phyloP scores from a whole-genome alignment of 2,797 vertebrate genomes.

The Paedocypris micromegethes region DNA sequence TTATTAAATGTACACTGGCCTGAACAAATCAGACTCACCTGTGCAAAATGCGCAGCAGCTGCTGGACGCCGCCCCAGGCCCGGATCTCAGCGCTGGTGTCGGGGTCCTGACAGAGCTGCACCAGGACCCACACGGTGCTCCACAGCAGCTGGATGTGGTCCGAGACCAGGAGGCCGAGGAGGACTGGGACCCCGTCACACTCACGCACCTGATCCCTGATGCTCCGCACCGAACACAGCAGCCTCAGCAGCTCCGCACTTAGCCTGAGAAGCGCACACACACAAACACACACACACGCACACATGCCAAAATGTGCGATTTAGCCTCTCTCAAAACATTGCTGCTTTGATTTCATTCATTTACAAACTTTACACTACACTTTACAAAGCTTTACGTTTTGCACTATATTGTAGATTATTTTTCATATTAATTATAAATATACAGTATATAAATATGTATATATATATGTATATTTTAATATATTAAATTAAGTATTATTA shows the following conservation, averaged over 20 bases:
- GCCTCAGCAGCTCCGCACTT: slow-evolving; percentile 77
- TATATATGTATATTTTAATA: too few relatives aligned
- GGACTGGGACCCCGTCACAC: slow-evolving; percentile 78
- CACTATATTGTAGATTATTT: too few relatives aligned
- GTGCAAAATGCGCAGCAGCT: slow-evolving; percentile 79
- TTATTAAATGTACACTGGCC: too few relatives aligned
- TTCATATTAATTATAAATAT: too few relatives aligned
- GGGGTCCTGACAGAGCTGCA: slow-evolving; percentile 85
- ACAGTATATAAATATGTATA: too few relatives aligned
- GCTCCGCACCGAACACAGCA: slow-evolving; percentile 73
- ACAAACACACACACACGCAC: not conserved
- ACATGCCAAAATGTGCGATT: not conserved
- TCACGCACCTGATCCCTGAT: slow-evolving; percentile 80
- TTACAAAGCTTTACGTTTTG: too few relatives aligned
- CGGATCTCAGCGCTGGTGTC: slow-evolving; percentile 77
- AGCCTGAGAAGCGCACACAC: slow-evolving; percentile 62
- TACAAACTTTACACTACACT: too few relatives aligned
- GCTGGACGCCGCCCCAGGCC: slow-evolving; percentile 84
- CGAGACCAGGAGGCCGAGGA: slow-evolving; percentile 82
- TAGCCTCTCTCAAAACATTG: not conserved
- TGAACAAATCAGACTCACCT: slow-evolving; percentile 59
- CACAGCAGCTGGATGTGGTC: slow-evolving; percentile 82
- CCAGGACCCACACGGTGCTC: slow-evolving; percentile 84
- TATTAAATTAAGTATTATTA: too few relatives aligned
- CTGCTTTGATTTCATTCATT: too few relatives aligned